phyloP scores from a whole-genome alignment of 2,113 vertebrate species.

The Mormoops blainvillei region DNA sequence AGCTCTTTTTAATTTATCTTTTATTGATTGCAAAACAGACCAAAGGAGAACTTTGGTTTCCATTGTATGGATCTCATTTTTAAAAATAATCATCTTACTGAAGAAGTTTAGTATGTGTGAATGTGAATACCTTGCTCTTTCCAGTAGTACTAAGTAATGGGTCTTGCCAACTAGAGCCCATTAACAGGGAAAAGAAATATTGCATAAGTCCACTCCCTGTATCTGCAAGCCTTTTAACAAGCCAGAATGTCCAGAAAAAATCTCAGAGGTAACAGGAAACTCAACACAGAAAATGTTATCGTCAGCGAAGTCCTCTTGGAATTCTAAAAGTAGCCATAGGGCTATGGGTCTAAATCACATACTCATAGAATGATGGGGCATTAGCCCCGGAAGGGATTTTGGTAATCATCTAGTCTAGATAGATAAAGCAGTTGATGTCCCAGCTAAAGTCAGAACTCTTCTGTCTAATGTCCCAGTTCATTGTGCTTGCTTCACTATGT shows the following conservation, averaged over 20 bases:
- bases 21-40: conserved; percentile 13
- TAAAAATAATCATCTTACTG: neutral
- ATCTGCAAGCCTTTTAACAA: conserved; percentile 11
- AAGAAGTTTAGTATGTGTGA: neutral
- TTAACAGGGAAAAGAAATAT: neutral
- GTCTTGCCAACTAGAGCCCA: neutral
- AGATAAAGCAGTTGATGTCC: neutral
- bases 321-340: neutral
- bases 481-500: neutral
- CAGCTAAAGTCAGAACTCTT: neutral
- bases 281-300: neutral
- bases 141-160: neutral
- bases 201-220: neutral
- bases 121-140: conserved; percentile 13
- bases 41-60: neutral
- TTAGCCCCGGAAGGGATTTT: neutral
- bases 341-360: neutral
- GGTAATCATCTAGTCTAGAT: neutral
- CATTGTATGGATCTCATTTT: neutral
- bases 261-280: neutral
- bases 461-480: neutral
- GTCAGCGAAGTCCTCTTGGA: neutral
- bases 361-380: neutral
- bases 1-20: neutral
- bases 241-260: neutral